Evolutionary conservation across 2,888 invertebrate species (phyloP), one percentile per base, ranked within the genome.

Genomic region (Halictus ligatus): DNA sequence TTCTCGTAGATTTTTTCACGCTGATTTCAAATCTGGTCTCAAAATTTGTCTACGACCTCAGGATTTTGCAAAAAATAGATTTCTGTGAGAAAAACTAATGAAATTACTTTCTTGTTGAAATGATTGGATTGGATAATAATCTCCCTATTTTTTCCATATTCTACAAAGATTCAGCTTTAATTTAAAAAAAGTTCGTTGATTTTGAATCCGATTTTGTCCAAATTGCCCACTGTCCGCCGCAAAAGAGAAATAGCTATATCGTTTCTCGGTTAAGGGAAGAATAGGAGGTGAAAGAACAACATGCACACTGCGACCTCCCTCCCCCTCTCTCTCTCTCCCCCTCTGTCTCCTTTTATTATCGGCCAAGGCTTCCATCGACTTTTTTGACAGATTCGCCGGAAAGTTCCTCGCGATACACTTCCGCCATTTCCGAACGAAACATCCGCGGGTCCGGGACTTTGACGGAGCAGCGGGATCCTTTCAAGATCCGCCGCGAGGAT

Each of bases 181-280:
- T n/a, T n/a, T n/a, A n/a, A n/a, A n/a, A n/a, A n/a, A n/a, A n/a
- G n/a, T n/a, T n/a, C n/a, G n/a, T n/a, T n/a, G n/a, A n/a, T n/a
- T n/a, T n/a, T n/a, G n/a, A n/a, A n/a, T n/a, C n/a, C n/a, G n/a
- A n/a, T n/a, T n/a, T n/a, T n/a, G n/a, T n/a, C n/a, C n/a, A n/a
- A n/a, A n/a, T n/a, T n/a, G n/a, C n/a, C n/a, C n/a, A n/a, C n/a
- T n/a, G n/a, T 85, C 43, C 78, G 77, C 72, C 35, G 13, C 67
- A 50, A 67, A 5, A 89, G 86, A 89, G 88, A 85, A 87, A 88
- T 81, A 84, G 87, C 74, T 78, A 78, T 77, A 82, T 77, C 67
- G 81, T 87, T 81, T 80, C 78, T 89, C 81, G 72, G 78, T 90
- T 85, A 83, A 75, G 73, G 67, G 58, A 77, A 78, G 76, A 83